Evolutionary conservation across 2,797 vertebrate species (phyloP).

Genomic region (Acrossocheilus wenchowensis): DNA sequence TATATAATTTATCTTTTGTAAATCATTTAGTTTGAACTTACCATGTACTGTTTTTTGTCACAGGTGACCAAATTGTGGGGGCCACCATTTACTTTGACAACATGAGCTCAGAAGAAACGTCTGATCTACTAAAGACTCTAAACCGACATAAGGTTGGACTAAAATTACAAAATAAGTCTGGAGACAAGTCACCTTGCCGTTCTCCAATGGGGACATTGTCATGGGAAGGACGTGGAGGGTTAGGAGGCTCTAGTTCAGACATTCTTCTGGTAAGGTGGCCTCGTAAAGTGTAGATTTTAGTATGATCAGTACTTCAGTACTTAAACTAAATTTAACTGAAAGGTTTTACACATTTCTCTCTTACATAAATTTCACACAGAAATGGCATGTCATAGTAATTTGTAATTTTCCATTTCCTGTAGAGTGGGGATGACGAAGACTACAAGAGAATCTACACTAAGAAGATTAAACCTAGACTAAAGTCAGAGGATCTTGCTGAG

Average conservation of each 20-base stretch:
- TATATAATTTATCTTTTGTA: neutral
- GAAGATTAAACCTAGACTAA: slow-evolving; percentile 94
- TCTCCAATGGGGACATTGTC: slow-evolving; percentile 81
- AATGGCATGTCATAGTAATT: neutral
- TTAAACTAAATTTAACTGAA: neutral
- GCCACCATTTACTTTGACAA: slow-evolving; percentile 96
- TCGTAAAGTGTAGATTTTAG: neutral
- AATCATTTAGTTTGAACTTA: neutral
- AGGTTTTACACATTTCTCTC: neutral
- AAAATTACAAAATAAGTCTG: slow-evolving; percentile 89
- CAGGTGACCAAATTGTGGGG: slow-evolving; percentile 94
- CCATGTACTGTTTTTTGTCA: neutral
- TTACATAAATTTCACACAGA: neutral
- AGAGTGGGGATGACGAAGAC: slow-evolving; percentile 95
- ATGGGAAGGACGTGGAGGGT: slow-evolving; percentile 76
- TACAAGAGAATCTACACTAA: slow-evolving; percentile 92
- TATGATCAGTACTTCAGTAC: neutral
- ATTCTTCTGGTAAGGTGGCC: slow-evolving; percentile 85
- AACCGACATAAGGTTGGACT: slow-evolving; percentile 91
- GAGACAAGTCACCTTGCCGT: slow-evolving; percentile 87
- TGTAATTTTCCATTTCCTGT: slow-evolving; percentile 52
- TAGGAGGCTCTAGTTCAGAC: slow-evolving; percentile 83
- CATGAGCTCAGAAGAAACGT: slow-evolving; percentile 88
- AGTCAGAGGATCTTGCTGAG: slow-evolving; percentile 85
- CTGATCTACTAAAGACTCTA: slow-evolving; percentile 87